Evolutionary conservation across 2,113 vertebrate species (phyloP), one percentile per base, ranked within the genome.

Genomic region (Thamnophis sirtalis): DNA sequence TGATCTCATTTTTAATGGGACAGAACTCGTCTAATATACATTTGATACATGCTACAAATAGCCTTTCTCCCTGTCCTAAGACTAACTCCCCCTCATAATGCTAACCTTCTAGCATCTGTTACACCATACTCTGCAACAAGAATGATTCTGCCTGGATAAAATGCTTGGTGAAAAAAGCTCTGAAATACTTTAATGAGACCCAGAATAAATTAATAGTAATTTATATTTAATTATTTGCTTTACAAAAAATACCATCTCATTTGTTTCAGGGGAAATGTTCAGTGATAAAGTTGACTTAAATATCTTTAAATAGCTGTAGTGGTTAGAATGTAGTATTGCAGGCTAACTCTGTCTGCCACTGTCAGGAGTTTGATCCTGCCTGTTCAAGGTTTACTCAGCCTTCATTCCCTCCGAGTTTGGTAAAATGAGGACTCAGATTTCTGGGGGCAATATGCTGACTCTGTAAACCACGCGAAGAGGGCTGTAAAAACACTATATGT

Each of bases 111-210:
- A 38, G n/a, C 43, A 19, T 49, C 28, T 19, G 86, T 15, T 13
- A 87, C 2, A 48, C 9, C 10, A 0, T 22, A 2, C 1, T 28
- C 4, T 91, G 2, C 49, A 48, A 91, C 9, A n/a, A 93, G 9
- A 92, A 63, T n/a, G 43, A 33, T 13, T 51, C 50, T 84, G 26
- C 2, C 84, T 73, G 68, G 87, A 88, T n/a, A 80, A 94, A 89
- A 48, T 5, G n/a, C 0, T 43, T 86, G 49, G 0, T 7, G 21
- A 3, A 85, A 54, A 92, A 19, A 1, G 85, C 51, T 3, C 1
- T 90, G 89, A 90, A 22, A 91, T 68, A 89, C 3, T 58, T 87
- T 26, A n/a, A 49, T 38, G 91, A 33, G 91, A 90, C 92, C 68
- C 68, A 80, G 15, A 9, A 21, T 7, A 89, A 54, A 22, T 24